Percentiles rank a stretch among this genome's conserved stretches.
Evolutionary conservation across 2,888 invertebrate genomes (phyloP).

Genomic region (Sialis lutaria): DNA sequence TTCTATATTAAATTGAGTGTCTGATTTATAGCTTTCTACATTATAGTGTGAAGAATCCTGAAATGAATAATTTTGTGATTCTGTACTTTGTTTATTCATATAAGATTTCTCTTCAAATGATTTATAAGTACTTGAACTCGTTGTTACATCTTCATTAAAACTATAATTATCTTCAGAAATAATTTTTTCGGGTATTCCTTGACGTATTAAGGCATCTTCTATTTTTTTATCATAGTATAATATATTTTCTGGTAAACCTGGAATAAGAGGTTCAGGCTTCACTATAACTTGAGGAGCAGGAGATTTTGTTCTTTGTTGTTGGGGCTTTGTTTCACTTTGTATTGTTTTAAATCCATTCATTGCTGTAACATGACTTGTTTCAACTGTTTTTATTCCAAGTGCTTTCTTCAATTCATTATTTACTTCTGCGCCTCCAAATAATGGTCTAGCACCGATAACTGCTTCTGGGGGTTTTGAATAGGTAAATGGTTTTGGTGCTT

Average conservation of each 20-base stretch:
- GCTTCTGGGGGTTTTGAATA: constrained; percentile 23
- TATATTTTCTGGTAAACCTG: constrained; percentile 5
- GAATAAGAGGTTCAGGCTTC: background rate
- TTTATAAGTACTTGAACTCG: too few relatives aligned
- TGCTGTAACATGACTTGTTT: background rate
- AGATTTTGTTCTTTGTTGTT: constrained; percentile 18
- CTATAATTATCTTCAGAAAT: background rate
- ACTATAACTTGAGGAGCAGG: constrained; percentile 8
- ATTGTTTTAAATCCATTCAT: background rate
- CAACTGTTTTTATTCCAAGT: constrained; percentile 14
- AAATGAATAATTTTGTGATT: background rate
- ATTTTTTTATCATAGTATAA: constrained; percentile 2
- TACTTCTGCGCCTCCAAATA: constrained; percentile 23
- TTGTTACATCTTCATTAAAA: background rate
- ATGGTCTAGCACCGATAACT: constrained; percentile 23
- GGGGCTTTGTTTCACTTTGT: constrained; percentile 10
- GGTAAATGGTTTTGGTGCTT: constrained; percentile 7
- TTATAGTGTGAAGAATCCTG: too few relatives aligned
- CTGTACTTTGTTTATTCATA: background rate
- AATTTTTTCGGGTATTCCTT: background rate
- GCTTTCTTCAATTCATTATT: constrained; percentile 25
- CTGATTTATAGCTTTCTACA: too few relatives aligned
- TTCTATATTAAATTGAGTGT: too few relatives aligned
- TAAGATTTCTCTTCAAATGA: too few relatives aligned
- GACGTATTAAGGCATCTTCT: background rate